Base-by-base conservation (phyloP, 2,113 vertebrate genomes). In the Tamias sibiricus region DNA sequence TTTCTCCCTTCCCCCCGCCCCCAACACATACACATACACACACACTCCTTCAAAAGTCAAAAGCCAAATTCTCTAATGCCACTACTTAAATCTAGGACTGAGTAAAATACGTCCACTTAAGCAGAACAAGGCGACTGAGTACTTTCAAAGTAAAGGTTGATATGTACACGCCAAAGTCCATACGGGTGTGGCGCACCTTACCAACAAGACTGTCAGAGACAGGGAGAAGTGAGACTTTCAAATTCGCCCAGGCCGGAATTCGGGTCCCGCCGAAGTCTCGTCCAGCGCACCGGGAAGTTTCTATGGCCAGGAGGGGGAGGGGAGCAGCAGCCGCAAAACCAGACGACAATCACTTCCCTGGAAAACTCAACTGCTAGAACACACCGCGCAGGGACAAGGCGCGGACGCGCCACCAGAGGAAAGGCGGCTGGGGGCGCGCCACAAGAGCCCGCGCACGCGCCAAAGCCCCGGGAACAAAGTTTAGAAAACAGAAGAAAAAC, bases 401-500 rank as follows among this genome's bases (percentile, higher is more conserved):
- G 74, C 57, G 10, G 52, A 32, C 62, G n/a, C 74, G 20, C 20
- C 57, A 4, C 66, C 22, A 1, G 22, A 30, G 35, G 90, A 9
- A 32, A 66, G 59, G 30, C 11, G 82, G 54, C 22, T 4, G 19
- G 30, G 32, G 77, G 59, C 77, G 37, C 69, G 5, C n/a, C 40
- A 40, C 49, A 13, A 57, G 57, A 28, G 4, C 68, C 37, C 28
- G 74, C 77, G 89, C 80, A 93, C 84, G 75, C 95, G 4, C 84
- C 72, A 3, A 54, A 28, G 24, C 37, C 54, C 8, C 47, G 5
- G 2, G 17, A 83, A 87, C 79, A 90, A 98, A 98, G 94, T 98
- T 97, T 57, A 22, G 66, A 86, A 75, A 72, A 42, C 66, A 4
- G 16, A 57, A 97, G 66, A 98, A 98, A 97, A 98, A 97, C 64